Percentiles rank a stretch among this genome's conserved stretches.
These are phyloP conservation scores for Merodon equestris DNA, from an alignment of 2,888 invertebrate species.

Conservation along the genomic window DNA sequence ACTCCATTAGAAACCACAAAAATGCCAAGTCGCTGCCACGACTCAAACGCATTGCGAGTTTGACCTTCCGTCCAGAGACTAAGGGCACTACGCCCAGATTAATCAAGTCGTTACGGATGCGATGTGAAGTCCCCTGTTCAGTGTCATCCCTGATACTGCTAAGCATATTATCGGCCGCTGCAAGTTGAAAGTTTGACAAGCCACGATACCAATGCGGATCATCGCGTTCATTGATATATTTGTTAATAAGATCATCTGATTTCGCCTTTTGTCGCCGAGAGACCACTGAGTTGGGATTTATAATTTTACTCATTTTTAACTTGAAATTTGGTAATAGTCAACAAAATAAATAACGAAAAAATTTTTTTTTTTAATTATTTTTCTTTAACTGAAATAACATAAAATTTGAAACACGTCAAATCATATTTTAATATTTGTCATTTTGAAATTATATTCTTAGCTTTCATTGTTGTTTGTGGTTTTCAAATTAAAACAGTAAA, in stretches of 20 bases:
- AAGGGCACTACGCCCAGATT: constrained; percentile 73
- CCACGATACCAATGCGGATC: constrained; percentile 75
- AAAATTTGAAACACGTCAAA: no score
- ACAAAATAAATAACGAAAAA: no score
- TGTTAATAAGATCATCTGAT: neutral
- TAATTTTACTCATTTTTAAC: no score
- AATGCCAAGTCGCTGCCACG: constrained; percentile 77
- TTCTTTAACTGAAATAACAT: no score
- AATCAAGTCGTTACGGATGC: constrained; percentile 69
- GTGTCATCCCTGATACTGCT: constrained; percentile 72
- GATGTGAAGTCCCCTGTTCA: constrained; percentile 72
- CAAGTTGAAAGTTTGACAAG: constrained; percentile 72
- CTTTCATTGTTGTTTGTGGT: no score
- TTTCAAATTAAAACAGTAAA: no score
- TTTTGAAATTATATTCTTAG: no score
- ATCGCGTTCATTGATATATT: constrained; percentile 44
- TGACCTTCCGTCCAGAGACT: constrained; percentile 63
- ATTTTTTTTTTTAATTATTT: no score
- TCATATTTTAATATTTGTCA: no score
- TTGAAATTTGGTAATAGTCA: no score
- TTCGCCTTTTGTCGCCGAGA: no score
- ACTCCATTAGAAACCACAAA: constrained; percentile 77
- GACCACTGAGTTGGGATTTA: no score
- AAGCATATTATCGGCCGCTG: constrained; percentile 70
- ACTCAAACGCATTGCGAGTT: constrained; percentile 71